Conservation (phyloP, 2,888 invertebrate species). For the Tromatobia lineatoria region DNA sequence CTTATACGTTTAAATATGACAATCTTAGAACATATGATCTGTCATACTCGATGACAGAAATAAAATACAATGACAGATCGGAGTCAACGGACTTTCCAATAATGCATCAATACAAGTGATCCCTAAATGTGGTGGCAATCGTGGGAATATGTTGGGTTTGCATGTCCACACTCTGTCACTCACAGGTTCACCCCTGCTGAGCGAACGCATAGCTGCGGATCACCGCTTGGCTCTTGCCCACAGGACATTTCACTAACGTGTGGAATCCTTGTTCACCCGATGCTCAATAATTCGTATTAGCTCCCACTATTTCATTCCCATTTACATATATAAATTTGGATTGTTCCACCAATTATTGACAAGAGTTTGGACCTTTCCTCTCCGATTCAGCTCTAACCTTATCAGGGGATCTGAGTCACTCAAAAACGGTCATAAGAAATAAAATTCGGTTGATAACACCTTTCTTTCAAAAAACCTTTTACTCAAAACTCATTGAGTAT, state of each 20-base stretch:
- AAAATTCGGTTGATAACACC: too few relatives aligned
- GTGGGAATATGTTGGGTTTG: neutral
- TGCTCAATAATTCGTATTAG: neutral
- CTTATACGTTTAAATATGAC: neutral
- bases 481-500: too few relatives aligned
- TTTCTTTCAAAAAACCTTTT: too few relatives aligned
- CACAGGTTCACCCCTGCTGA: neutral
- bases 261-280: neutral
- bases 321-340: neutral
- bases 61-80: neutral
- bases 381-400: too few relatives aligned
- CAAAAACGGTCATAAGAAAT: too few relatives aligned
- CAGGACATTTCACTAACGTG: neutral
- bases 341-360: too few relatives aligned
- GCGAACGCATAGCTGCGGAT: neutral
- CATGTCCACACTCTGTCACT: slow-evolving; percentile 14
- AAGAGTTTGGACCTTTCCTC: too few relatives aligned
- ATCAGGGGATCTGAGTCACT: too few relatives aligned
- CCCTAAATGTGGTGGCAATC: neutral
- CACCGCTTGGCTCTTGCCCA: slow-evolving; percentile 1
- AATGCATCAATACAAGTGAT: slow-evolving; percentile 11
- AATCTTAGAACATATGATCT: neutral
- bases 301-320: neutral
- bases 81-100: neutral
- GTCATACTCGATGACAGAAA: neutral